phyloP scores from a whole-genome alignment of 2,888 invertebrate genomes.

The Troides helena region DNA sequence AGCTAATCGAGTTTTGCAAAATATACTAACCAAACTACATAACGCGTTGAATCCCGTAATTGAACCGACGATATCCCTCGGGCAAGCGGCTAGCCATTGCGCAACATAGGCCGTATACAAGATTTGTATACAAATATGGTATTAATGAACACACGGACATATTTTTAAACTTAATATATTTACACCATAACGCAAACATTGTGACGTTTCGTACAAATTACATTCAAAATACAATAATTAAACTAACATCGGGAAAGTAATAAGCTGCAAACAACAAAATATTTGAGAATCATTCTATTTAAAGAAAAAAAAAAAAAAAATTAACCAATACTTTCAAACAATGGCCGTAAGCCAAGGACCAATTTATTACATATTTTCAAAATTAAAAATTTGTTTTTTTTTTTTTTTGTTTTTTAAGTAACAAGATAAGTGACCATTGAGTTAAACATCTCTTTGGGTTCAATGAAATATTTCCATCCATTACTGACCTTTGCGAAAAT shows the following conservation, averaged over 20 bases:
- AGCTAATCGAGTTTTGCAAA: too few relatives aligned
- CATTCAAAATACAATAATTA: constrained; percentile 43
- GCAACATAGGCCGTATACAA: background rate
- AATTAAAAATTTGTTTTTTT: background rate
- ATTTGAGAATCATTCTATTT: constrained; percentile 36
- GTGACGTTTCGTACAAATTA: constrained; percentile 68
- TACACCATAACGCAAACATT: constrained; percentile 76
- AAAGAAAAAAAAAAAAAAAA: background rate
- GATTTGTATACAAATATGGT: background rate
- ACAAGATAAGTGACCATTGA: constrained; percentile 5
- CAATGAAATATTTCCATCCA: constrained; percentile 34
- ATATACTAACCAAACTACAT: too few relatives aligned
- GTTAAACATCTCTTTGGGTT: constrained; percentile 22
- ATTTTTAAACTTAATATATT: constrained; percentile 79
- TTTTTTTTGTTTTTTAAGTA: background rate
- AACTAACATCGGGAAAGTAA: constrained; percentile 33
- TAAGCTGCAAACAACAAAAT: constrained; percentile 20
- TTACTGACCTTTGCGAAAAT: constrained; percentile 56
- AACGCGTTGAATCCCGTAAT: too few relatives aligned
- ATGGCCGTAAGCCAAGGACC: constrained; percentile 11
- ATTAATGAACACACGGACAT: constrained; percentile 67
- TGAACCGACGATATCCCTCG: too few relatives aligned
- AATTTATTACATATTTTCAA: background rate
- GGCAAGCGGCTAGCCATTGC: too few relatives aligned
- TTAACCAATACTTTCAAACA: constrained; percentile 22